Conservation (phyloP, 2,888 invertebrate species). For the Tineola bisselliella region DNA sequence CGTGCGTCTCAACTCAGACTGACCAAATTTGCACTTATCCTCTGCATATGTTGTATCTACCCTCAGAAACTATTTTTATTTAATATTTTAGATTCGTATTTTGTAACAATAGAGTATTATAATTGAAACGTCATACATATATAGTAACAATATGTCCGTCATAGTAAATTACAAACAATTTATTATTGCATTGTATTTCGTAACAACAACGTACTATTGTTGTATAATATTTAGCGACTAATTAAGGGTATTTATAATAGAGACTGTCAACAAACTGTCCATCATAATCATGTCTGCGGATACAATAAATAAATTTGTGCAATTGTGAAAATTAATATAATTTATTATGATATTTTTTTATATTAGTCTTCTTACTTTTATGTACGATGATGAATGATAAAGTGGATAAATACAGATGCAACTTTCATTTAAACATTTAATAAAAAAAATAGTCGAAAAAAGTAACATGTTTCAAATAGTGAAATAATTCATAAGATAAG, state of each 20-base stretch:
- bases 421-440: no score
- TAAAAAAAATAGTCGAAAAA: no score
- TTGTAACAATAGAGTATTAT: not conserved
- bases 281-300: not conserved
- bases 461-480: no score
- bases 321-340: not conserved
- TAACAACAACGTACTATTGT: not conserved
- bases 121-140: not conserved
- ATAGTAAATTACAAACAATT: not conserved
- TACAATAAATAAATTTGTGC: not conserved
- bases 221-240: not conserved
- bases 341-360: not conserved
- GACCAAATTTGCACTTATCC: no score
- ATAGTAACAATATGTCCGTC: not conserved
- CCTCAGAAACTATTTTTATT: no score
- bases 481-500: no score
- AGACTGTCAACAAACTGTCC: not conserved
- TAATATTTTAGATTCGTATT: no score
- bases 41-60: no score
- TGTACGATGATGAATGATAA: no score
- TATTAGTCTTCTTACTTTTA: no score
- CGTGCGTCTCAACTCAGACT: no score
- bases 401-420: no score
- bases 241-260: not conserved
- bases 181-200: not conserved